Base-by-base conservation (phyloP, 2,113 vertebrate genomes). In the Oriolus oriolus region DNA sequence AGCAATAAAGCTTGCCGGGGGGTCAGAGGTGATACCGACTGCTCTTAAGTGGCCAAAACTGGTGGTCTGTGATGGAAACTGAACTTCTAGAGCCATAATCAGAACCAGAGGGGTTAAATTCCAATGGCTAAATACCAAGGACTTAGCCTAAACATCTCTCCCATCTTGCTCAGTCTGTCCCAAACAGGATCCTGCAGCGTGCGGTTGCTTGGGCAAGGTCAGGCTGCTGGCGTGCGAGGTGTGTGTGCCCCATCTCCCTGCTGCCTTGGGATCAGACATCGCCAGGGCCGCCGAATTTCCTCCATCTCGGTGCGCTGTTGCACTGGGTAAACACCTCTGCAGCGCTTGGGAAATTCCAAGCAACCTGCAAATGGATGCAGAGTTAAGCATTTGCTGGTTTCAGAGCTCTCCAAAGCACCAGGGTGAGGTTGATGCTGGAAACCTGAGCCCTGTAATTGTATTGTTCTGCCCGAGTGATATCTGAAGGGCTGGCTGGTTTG, bases 81-180 rank as follows among this genome's bases (percentile, higher is more conserved):
- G 90, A 96, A 94, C 92, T 96, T 96, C 95, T 82, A 47, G 50
- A 95, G 83, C 75, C 85, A 71, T 91, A 88, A 91, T 96, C 95
- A 94, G 94, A 95, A 94, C 76, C 96, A 95, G 83, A 39, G 6
- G 68, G 95, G 94, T 95, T 91, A 87, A 91, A 95, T 95, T 95
- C 94, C 89, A 0, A 86, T 0, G 13, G 87, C 68, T 91, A 84
- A 84, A 94, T 93, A 74, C 69, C 8, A 1, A 87, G 49, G 80
- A 84, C 68, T 90, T 95, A 93, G 95, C 95, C 93, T 96, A 97
- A 96, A 96, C 96, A 96, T 92, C 88, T 81, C 73, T 86, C 75
- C 76, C 2, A 13, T 88, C 88, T 69, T 79, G 75, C 64, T 84
- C 52, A 1, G 39, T 53, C 82, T 77, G 87, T 85, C 95, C 95